These are phyloP conservation scores for Campylomormyrus numenius DNA, from an alignment of 2,113 vertebrate species.

Conservation along the genomic window DNA sequence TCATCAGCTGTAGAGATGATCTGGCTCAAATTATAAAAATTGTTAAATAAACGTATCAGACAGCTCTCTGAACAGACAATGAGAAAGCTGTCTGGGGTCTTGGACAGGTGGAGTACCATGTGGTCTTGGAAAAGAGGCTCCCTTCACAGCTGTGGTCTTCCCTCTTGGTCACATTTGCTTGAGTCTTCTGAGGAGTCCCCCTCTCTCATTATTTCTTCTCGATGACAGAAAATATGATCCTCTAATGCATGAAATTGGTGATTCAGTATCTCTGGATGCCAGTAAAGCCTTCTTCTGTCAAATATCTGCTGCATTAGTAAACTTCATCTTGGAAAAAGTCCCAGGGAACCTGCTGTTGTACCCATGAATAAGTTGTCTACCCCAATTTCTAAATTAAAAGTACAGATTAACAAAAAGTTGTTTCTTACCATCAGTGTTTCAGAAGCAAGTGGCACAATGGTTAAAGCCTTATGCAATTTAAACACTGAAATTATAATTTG, in stretches of 20 bases:
- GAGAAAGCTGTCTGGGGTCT: neutral
- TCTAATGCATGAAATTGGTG: neutral
- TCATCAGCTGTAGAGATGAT: neutral
- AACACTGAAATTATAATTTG: neutral
- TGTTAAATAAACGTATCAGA: neutral
- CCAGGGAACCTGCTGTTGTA: neutral
- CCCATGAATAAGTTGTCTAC: neutral
- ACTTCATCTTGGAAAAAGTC: neutral
- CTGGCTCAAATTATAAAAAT: conserved; percentile 13
- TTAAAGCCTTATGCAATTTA: neutral
- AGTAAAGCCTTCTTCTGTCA: neutral
- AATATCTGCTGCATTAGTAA: neutral
- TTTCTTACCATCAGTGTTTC: neutral
- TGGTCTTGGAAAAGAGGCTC: neutral
- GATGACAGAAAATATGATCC: neutral
- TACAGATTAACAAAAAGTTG: neutral
- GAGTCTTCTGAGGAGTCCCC: neutral
- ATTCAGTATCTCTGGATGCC: neutral
- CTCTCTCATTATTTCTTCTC: neutral
- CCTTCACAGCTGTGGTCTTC: neutral
- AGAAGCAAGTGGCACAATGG: neutral
- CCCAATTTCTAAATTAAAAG: neutral
- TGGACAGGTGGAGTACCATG: neutral
- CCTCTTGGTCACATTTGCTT: neutral
- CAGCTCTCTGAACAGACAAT: neutral